Percentiles rank a stretch among this genome's conserved stretches.
Evolutionary conservation across 1,140 invertebrate species (phyloP).

Genomic region (Melipona quadrifasciata): DNA sequence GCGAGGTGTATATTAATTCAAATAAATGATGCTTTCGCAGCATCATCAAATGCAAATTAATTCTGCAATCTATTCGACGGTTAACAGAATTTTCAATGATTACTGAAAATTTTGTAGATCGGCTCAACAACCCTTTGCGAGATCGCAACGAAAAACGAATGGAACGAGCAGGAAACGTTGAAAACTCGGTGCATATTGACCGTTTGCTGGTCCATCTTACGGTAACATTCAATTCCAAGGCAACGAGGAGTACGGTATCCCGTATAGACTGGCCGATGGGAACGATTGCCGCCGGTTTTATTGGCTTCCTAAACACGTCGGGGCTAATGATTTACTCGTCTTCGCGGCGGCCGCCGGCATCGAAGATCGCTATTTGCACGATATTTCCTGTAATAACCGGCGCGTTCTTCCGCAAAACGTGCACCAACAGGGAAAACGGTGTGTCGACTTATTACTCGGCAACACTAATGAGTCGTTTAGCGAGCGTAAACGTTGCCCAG

Average conservation of each 20-base stretch:
- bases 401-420: conserved; percentile 24
- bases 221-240: conserved; percentile 45
- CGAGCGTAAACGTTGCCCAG: neutral
- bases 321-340: conserved; percentile 26
- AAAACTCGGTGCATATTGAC: neutral
- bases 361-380: conserved; percentile 19
- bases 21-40: neutral
- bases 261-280: neutral
- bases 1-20: too few relatives aligned
- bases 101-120: neutral
- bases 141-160: neutral
- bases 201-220: conserved; percentile 5
- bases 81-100: neutral
- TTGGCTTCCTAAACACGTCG: conserved; percentile 6
- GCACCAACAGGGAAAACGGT: neutral
- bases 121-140: neutral
- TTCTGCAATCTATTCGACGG: neutral
- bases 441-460: conserved; percentile 12
- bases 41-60: neutral
- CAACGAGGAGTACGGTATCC: neutral
- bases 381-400: conserved; percentile 19
- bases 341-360: neutral
- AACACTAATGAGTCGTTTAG: conserved; percentile 29
- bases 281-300: conserved; percentile 1
- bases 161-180: neutral